phyloP scores from a whole-genome alignment of 92 coral and sea anemone species.

The Palythoa grandis region DNA sequence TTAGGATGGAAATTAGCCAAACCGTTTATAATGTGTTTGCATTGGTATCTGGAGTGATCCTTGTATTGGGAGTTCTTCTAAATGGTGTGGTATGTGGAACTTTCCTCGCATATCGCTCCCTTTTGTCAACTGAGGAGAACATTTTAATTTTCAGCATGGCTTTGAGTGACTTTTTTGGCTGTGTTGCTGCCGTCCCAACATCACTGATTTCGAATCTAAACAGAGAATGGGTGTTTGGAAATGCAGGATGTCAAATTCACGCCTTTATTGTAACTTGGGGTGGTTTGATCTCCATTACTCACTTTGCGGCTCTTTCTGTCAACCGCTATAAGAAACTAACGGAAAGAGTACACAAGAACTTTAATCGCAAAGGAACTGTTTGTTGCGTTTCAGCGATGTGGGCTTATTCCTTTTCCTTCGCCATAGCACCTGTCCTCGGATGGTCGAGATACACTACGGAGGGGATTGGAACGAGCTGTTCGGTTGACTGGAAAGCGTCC shows the following conservation, averaged over 20 bases:
- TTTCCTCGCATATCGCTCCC: not conserved
- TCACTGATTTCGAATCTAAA: not conserved
- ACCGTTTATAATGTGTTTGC: not conserved
- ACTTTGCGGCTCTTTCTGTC: constrained; percentile 62
- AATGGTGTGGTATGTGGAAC: not conserved
- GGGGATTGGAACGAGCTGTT: constrained; percentile 16
- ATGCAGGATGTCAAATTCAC: not conserved
- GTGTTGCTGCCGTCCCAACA: constrained; percentile 53
- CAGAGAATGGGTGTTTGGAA: not conserved
- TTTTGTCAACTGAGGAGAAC: not conserved
- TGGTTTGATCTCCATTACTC: constrained; percentile 67
- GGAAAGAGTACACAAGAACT: constrained; percentile 18
- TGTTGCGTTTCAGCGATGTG: not conserved
- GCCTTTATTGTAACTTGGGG: constrained; percentile 48
- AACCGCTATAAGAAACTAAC: constrained; percentile 59
- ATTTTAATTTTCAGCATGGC: constrained; percentile 19
- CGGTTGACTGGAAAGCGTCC: constrained; percentile 32
- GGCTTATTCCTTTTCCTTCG: not conserved
- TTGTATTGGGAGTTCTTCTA: not conserved
- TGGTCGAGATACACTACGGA: constrained; percentile 60
- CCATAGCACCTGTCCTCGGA: constrained; percentile 65
- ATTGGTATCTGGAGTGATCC: not conserved
- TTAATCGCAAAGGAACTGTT: not conserved
- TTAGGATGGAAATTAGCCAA: not conserved
- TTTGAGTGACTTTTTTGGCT: constrained; percentile 41